These are phyloP conservation scores for Garrulus glandarius DNA, from an alignment of 2,797 vertebrate species.

Conservation along the genomic window DNA sequence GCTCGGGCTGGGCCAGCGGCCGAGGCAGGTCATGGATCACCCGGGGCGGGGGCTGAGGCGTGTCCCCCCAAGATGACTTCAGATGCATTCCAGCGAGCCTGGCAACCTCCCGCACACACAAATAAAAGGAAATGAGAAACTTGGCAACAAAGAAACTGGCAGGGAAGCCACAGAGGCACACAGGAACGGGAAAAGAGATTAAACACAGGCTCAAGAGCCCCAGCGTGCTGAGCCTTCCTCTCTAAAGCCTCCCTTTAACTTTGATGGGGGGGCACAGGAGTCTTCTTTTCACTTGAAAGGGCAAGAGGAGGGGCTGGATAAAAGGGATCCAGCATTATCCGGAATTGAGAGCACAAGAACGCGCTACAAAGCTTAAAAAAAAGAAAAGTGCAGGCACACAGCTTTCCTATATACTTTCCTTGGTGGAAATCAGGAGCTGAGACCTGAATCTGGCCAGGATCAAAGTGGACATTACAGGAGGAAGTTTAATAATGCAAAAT, in stretches of 20 bases:
- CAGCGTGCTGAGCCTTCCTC: slow-evolving; percentile 57
- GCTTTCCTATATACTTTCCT: background rate
- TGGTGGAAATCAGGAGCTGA: slow-evolving; percentile 8
- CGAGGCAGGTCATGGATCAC: slow-evolving; percentile 72
- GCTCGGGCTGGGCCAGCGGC: slow-evolving; percentile 49
- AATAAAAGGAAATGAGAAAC: slow-evolving; percentile 83
- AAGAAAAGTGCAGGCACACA: background rate
- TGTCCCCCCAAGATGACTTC: slow-evolving; percentile 81
- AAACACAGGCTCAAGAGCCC: slow-evolving; percentile 66
- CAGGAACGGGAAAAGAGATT: slow-evolving; percentile 72
- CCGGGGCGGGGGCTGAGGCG: background rate
- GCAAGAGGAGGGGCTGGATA: slow-evolving; percentile 49
- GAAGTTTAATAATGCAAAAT: slow-evolving; percentile 25
- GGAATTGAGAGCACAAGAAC: slow-evolving; percentile 37
- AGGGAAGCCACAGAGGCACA: slow-evolving; percentile 67
- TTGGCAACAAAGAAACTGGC: slow-evolving; percentile 70
- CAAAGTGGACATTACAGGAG: background rate
- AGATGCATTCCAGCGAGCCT: slow-evolving; percentile 86
- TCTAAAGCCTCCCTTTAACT: slow-evolving; percentile 67
- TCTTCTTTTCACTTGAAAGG: slow-evolving; percentile 64
- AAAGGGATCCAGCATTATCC: slow-evolving; percentile 53
- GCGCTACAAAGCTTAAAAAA: background rate
- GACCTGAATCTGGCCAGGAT: slow-evolving; percentile 19
- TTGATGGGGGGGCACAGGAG: slow-evolving; percentile 48
- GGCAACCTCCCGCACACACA: slow-evolving; percentile 81